phyloP scores from a whole-genome alignment of 2,113 vertebrate genomes.

The Micronisus gabar region DNA sequence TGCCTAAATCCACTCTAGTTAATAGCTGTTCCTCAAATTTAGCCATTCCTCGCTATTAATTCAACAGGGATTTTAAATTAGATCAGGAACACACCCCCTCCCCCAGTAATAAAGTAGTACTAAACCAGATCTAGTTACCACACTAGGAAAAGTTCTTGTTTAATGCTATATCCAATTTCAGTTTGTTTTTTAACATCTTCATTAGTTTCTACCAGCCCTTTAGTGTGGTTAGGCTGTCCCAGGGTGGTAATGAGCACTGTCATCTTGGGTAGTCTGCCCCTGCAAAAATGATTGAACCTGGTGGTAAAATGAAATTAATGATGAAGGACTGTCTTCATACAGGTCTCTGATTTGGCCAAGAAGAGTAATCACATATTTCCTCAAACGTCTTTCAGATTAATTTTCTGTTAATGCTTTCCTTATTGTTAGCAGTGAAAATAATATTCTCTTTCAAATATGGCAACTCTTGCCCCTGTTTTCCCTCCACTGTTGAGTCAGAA shows the following conservation, averaged over 20 bases:
- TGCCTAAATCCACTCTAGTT: not conserved
- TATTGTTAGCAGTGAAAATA: not conserved
- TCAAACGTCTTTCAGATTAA: not conserved
- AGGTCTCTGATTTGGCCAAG: not conserved
- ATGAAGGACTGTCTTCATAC: not conserved
- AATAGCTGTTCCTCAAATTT: not conserved
- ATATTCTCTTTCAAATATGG: not conserved
- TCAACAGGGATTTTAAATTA: not conserved
- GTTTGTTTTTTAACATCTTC: not conserved
- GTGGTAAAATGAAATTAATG: not conserved
- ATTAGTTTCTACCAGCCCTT: not conserved
- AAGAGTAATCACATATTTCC: not conserved
- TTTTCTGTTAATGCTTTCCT: not conserved
- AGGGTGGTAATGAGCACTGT: not conserved
- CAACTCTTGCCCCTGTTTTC: not conserved
- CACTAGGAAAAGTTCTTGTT: not conserved
- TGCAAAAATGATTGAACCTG: not conserved
- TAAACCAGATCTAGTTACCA: not conserved
- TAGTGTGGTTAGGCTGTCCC: not conserved
- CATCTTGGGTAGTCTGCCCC: not conserved
- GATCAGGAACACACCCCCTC: not conserved
- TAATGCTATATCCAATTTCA: not conserved
- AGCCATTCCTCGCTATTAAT: not conserved
- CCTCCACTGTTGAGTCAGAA: not conserved
- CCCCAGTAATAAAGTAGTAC: not conserved